These are phyloP conservation scores for Leistus spinibarbis DNA, from an alignment of 2,888 invertebrate genomes.

Conservation along the genomic window DNA sequence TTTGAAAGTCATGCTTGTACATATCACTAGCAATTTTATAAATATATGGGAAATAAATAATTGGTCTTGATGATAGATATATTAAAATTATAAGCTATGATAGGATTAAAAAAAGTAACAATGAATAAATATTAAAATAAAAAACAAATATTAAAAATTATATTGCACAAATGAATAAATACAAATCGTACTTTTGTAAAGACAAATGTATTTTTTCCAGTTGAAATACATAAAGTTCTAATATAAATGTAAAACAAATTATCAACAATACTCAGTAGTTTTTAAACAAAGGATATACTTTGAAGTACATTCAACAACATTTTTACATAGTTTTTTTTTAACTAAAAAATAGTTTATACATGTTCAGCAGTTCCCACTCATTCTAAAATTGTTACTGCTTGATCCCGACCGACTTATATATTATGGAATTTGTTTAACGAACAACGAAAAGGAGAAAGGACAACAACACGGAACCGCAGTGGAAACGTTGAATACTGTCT, in stretches of 20 bases:
- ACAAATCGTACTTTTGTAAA: slow-evolving; percentile 21
- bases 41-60: too few relatives aligned
- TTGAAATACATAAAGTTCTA: slow-evolving; percentile 40
- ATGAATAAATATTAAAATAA: neutral
- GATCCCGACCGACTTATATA: slow-evolving; percentile 27
- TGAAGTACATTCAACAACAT: slow-evolving; percentile 40
- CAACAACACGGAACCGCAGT: slow-evolving; percentile 24
- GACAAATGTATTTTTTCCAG: slow-evolving; percentile 40
- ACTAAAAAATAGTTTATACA: slow-evolving; percentile 36
- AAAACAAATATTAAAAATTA: neutral
- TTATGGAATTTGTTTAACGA: slow-evolving; percentile 6
- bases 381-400: slow-evolving; percentile 38
- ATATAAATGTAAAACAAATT: slow-evolving; percentile 40
- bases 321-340: slow-evolving; percentile 33
- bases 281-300: slow-evolving; percentile 37
- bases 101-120: neutral
- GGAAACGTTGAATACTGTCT: slow-evolving; percentile 33
- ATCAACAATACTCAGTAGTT: slow-evolving; percentile 39
- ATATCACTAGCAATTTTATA: too few relatives aligned
- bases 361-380: slow-evolving; percentile 32
- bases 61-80: too few relatives aligned
- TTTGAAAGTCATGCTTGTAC: too few relatives aligned
- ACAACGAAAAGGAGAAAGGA: slow-evolving; percentile 21
- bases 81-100: neutral
- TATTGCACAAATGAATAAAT: neutral